Conservation (phyloP, 2,888 invertebrate genomes). For the Eucriotettix oculatus region DNA sequence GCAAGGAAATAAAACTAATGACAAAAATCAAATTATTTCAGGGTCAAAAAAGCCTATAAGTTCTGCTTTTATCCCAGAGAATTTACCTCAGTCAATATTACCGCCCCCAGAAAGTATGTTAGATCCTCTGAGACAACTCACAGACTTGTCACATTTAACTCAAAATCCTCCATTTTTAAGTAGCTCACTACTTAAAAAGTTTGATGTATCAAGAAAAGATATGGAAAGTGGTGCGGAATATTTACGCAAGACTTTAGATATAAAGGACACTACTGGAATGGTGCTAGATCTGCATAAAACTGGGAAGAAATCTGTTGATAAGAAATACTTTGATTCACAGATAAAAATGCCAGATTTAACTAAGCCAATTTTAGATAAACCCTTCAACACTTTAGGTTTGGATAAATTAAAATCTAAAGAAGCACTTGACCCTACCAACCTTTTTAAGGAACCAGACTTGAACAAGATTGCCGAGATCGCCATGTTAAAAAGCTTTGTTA, state of each 20-base stretch:
- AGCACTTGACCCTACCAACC: not conserved
- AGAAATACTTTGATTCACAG: not conserved
- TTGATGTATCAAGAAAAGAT: not conserved
- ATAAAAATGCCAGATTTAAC: not conserved
- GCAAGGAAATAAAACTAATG: not conserved
- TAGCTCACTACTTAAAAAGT: not conserved
- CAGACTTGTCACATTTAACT: not conserved
- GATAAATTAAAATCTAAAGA: not conserved
- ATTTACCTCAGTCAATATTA: not conserved
- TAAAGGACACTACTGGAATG: not conserved
- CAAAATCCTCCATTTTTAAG: not conserved
- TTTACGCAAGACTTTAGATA: not conserved
- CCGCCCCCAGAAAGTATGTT: not conserved
- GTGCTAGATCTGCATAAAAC: not conserved
- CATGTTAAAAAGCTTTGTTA: not conserved
- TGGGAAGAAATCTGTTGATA: not conserved
- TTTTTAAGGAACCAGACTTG: not conserved
- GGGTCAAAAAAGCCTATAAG: not conserved
- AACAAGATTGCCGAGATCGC: not conserved
- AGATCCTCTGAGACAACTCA: not conserved
- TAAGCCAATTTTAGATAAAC: too few relatives aligned
- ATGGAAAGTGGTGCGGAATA: not conserved
- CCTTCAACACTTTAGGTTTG: not conserved
- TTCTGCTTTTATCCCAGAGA: not conserved
- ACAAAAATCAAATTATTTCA: not conserved